Base-by-base conservation (phyloP, 2,888 invertebrate species). In the Drosophila robusta region DNA sequence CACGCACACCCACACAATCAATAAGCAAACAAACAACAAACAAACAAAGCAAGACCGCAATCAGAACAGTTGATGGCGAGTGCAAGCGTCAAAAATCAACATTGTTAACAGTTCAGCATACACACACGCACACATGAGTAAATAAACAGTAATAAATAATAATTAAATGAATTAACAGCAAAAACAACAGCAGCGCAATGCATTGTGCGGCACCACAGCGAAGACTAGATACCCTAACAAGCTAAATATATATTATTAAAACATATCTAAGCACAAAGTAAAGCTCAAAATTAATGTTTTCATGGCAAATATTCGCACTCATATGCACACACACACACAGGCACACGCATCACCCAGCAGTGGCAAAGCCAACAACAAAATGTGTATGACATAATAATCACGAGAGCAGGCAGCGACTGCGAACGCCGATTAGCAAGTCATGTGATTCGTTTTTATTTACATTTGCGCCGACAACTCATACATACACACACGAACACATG, bases 341-440 rank as follows among this genome's bases (percentile, higher is more conserved):
- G 41, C 29, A 50, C 50, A 42, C 50, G 52, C 64, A 55, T 58
- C 72, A 58, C 57, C 60, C 62, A 56, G 24, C 61, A 50, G 36
- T 24, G 65, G 41, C 58, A 63, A 63, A 64, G 56, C 63, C 82
- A 85, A 82, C 78, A 82, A 81, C 80, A 88, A 89, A 70, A 69
- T 82, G 65, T 82, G 82, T 86, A 87, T 90, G 91, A 91, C 91
- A 91, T 91, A 90, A 91, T 91, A 91, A 91, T 91, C 91, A 91
- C 91, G 91, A 90, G 91, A 91, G 91, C 90, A 90, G 82, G 69
- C 84, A 79, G 75, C 90, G 80, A 80, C 68, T 66, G 80, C 51
- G 86, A 83, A 80, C 88, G 87, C 85, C 90, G 91, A 90, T 91
- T 90, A 91, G 86, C 90, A 84, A 91, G 91, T 91, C 91, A 91